These are phyloP conservation scores for Agrilus mali DNA, from an alignment of 2,888 invertebrate species.

Conservation along the genomic window DNA sequence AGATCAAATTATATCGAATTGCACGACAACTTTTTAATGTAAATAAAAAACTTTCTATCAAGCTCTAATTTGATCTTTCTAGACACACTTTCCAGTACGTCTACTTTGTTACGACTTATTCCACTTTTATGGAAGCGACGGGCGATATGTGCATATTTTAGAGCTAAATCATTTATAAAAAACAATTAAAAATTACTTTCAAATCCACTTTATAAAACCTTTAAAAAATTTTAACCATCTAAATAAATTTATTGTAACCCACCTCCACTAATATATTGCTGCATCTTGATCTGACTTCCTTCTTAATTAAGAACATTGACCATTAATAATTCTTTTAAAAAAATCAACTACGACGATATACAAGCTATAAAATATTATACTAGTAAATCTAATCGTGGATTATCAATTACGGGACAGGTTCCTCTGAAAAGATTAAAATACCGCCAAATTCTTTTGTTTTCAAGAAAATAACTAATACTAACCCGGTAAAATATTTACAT, in stretches of 20 bases:
- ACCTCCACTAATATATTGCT: constrained; percentile 53
- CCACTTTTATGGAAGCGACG: constrained; percentile 60
- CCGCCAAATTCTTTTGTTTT: constrained; percentile 60
- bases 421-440: constrained; percentile 58
- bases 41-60: constrained; percentile 49
- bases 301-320: constrained; percentile 34
- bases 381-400: constrained; percentile 44
- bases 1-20: constrained; percentile 22
- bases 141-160: constrained; percentile 68
- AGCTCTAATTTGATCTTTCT: constrained; percentile 51
- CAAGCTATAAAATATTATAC: constrained; percentile 35
- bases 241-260: constrained; percentile 52
- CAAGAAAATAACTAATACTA: constrained; percentile 46
- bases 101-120: constrained; percentile 78
- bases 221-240: constrained; percentile 34
- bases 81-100: constrained; percentile 62
- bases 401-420: constrained; percentile 58
- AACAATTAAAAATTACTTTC: constrained; percentile 45
- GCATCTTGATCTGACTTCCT: constrained; percentile 59
- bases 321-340: constrained; percentile 37
- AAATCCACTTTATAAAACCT: constrained; percentile 60
- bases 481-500: constrained; percentile 36
- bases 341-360: constrained; percentile 33
- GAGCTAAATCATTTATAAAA: constrained; percentile 46
- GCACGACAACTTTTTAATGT: constrained; percentile 36